Evolutionary conservation across 2,113 vertebrate species (phyloP).

Genomic region (Triplophysa rosa): DNA sequence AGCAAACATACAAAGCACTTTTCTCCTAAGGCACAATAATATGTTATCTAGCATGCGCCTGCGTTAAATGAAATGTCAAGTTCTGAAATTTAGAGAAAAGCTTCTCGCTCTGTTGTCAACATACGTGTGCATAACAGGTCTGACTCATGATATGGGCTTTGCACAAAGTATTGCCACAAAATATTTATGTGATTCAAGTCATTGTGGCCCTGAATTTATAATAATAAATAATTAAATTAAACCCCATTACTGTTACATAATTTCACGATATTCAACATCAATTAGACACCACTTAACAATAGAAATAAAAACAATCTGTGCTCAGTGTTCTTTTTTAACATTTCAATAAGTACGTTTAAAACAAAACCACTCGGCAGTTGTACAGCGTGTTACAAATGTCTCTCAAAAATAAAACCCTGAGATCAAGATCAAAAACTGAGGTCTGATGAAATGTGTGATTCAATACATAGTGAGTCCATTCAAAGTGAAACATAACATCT

Average conservation of each 20-base stretch:
- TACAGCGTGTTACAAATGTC: conserved; percentile 10
- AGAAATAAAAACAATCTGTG: conserved; percentile 6
- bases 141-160: conserved; percentile 2
- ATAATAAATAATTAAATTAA: conserved; percentile 54
- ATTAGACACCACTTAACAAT: conserved; percentile 10
- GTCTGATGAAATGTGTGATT: conserved; percentile 43
- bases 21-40: conserved; percentile 76
- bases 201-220: conserved; percentile 47
- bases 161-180: conserved; percentile 22
- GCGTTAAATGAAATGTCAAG: conserved; percentile 60
- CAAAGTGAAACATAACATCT: conserved; percentile 4
- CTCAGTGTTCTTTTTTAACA: not conserved
- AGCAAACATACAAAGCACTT: conserved; percentile 55
- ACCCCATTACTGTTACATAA: not conserved
- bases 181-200: conserved; percentile 13
- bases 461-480: conserved; percentile 13
- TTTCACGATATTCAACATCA: conserved; percentile 27
- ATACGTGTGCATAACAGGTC: conserved; percentile 8
- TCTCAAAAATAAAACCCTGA: conserved; percentile 66
- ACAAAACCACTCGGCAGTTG: conserved; percentile 38
- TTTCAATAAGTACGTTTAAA: conserved; percentile 12
- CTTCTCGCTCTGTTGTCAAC: conserved; percentile 5
- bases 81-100: conserved; percentile 43
- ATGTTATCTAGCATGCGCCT: conserved; percentile 53
- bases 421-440: conserved; percentile 63